Evolutionary conservation across 2,888 invertebrate genomes (phyloP).

Genomic region (Stegophylla sp.): DNA sequence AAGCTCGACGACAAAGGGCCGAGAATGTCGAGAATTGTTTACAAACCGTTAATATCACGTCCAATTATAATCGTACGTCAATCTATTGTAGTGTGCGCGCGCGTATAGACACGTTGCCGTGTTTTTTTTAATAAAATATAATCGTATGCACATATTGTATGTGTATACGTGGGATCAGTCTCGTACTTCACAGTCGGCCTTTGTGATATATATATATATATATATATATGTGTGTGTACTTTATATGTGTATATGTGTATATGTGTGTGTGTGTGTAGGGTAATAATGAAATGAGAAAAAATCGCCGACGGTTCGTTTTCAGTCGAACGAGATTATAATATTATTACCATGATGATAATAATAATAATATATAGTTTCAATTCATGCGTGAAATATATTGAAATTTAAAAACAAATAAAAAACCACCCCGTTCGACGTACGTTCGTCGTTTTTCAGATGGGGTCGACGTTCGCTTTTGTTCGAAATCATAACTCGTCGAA

Average conservation of each 20-base stretch:
- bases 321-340: background rate
- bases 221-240: too few species aligned
- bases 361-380: too few species aligned
- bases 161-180: background rate
- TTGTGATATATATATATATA: background rate
- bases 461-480: conserved; percentile 5
- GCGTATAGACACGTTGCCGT: background rate
- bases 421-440: background rate
- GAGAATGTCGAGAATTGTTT: conserved; percentile 40
- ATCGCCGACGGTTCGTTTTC: too few species aligned
- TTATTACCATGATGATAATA: too few species aligned
- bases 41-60: conserved; percentile 40
- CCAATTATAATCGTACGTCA: conserved; percentile 6
- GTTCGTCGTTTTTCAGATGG: background rate
- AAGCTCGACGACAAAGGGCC: conserved; percentile 31
- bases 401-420: conserved; percentile 24
- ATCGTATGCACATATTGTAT: too few species aligned
- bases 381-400: conserved; percentile 13
- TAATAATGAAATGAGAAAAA: too few species aligned
- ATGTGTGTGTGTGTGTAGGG: too few species aligned
- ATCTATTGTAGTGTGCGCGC: conserved; percentile 10
- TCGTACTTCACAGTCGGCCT: background rate
- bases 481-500: background rate
- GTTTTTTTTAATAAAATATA: conserved; percentile 14
- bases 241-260: background rate